Evolutionary conservation across 1,140 invertebrate species (phyloP), one percentile per base, ranked within the genome.

Genomic region (Platyura marginata): DNA sequence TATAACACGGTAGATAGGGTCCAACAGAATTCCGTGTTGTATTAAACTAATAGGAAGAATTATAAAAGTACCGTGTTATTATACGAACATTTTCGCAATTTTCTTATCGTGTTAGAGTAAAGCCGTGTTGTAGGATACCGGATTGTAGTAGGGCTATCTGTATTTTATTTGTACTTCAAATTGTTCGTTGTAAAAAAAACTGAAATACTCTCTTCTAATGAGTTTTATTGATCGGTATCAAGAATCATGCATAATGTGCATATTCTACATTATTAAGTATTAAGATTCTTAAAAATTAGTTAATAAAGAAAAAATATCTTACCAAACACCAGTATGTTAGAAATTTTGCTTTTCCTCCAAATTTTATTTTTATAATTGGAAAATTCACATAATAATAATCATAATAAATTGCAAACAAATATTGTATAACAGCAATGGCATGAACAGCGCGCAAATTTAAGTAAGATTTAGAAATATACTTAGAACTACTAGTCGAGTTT

Each of bases 291-390:
- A n/a, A 4, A 4, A 11, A n/a, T 34, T 34, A 3, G 13, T 34
- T 15, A 11, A n/a, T 3, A n/a, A 15, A n/a, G 25, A 29, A 13
- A 29, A 11, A 18, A 18, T 4, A n/a, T 21, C 37, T 37, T 37
- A 39, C 37, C 37, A 39, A 18, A 21, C 37, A 39, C 37, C 37
- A 39, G 20, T 39, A 39, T 4, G 37, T 39, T 18, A 39, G 20
- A 39, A 6, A 39, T 21, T 19, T 6, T 3, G 13, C 3, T 6
- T 18, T 11, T 13, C 37, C 37, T 15, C 37, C 37, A 11, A 39
- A 21, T 18, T 21, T n/a, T 16, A 3, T 39, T 3, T 21, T 11
- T 4, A 5, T 4, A 11, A 5, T 9, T 21, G 37, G 37, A 6
- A 39, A 5, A 3, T 15, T 18, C 3, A 39, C 18, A 21, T 39